Evolutionary conservation across 2,888 invertebrate genomes (phyloP).

Genomic region (Choreutis nemorana): DNA sequence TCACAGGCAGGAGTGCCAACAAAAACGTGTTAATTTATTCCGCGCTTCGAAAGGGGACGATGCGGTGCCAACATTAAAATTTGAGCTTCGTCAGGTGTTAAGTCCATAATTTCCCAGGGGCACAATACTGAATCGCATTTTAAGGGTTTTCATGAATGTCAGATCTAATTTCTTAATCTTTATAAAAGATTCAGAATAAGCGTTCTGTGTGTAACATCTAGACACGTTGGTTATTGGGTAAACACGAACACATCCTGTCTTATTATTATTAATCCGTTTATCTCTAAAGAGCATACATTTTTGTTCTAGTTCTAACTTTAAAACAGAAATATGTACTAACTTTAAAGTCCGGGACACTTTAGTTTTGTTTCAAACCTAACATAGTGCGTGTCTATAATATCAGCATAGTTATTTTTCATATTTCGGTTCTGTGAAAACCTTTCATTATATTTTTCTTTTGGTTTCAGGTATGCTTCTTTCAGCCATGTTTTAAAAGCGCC

Average conservation of each 20-base stretch:
- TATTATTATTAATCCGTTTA: not conserved
- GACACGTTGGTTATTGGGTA: no score
- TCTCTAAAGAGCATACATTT: not conserved
- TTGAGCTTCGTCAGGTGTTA: constrained; percentile 63
- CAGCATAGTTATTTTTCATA: no score
- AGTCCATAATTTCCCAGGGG: constrained; percentile 65
- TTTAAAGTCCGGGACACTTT: not conserved
- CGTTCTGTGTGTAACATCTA: no score
- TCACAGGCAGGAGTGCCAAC: constrained; percentile 15
- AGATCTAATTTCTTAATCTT: constrained; percentile 54
- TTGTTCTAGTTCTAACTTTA: not conserved
- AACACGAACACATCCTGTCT: not conserved
- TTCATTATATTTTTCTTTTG: no score
- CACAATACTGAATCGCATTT: constrained; percentile 54
- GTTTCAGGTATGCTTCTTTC: no score
- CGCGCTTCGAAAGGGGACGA: constrained; percentile 29
- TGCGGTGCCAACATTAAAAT: constrained; percentile 52
- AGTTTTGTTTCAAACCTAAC: no score
- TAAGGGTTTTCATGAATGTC: constrained; percentile 57
- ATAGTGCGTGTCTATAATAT: no score
- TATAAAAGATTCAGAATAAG: not conserved
- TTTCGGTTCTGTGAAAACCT: no score
- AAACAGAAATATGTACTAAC: not conserved
- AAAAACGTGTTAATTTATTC: constrained; percentile 54
- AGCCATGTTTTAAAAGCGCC: no score